phyloP scores from a whole-genome alignment of 2,888 invertebrate genomes.

The Agonopterix arenella region DNA sequence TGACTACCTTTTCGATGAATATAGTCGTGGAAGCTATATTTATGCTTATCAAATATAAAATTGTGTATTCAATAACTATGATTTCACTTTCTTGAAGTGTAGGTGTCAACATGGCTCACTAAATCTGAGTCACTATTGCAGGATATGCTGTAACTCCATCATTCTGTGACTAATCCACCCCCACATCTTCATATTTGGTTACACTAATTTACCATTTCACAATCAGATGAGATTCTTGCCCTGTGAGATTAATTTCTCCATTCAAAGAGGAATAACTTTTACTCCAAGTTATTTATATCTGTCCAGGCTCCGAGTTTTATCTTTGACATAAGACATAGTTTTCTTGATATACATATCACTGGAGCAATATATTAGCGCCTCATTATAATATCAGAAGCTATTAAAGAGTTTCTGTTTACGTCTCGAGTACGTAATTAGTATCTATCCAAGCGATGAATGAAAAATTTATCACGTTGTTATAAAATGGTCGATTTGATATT shows the following conservation, averaged over 20 bases:
- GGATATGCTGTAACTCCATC: constrained; percentile 31
- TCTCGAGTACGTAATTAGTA: constrained; percentile 1
- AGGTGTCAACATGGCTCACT: constrained; percentile 11
- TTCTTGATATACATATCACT: constrained; percentile 21
- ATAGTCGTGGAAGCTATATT: too few species aligned
- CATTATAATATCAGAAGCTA: constrained; percentile 16
- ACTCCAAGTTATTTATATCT: constrained; percentile 12
- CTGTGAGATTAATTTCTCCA: neutral
- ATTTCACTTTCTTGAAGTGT: constrained; percentile 9
- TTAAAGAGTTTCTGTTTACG: constrained; percentile 11
- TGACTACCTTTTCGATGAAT: too few species aligned
- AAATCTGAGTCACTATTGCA: constrained; percentile 32
- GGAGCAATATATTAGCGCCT: constrained; percentile 16
- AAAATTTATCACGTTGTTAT: neutral
- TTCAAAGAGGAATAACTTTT: constrained; percentile 4
- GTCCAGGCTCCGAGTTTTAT: constrained; percentile 12
- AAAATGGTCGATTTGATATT: neutral
- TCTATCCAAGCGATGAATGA: constrained; percentile 6
- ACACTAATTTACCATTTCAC: neutral
- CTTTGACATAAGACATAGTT: constrained; percentile 12
- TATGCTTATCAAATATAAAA: too few species aligned
- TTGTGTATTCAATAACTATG: neutral
- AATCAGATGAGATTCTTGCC: neutral
- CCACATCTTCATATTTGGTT: neutral
- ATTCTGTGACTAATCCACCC: constrained; percentile 35